A percentile compares a stretch with the other conserved stretches of the same genome.
Conservation (phyloP, 2,888 invertebrate species). For the Lymantria monacha region DNA sequence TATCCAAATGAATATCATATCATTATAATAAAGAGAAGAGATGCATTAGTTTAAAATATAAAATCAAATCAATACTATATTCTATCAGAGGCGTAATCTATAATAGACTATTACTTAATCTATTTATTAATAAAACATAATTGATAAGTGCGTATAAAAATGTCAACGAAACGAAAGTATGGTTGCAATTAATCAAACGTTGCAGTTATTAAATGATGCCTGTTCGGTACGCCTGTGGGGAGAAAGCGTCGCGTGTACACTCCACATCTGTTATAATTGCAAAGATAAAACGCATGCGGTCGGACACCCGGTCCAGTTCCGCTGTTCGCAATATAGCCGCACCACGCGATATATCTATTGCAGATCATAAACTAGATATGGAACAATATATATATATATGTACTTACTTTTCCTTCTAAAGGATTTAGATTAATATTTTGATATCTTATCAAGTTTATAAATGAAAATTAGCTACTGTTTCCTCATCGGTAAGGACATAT, state of each 20-base stretch:
- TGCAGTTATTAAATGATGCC: neutral
- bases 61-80: no score
- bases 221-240: constrained; percentile 24
- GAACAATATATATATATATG: no score
- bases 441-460: no score
- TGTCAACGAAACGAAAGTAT: constrained; percentile 31
- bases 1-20: no score
- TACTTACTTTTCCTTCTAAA: no score
- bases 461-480: no score
- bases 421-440: no score
- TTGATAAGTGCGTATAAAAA: constrained; percentile 16
- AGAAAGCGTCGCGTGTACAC: constrained; percentile 46
- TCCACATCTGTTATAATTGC: constrained; percentile 39
- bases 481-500: no score
- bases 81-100: no score
- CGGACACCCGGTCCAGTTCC: constrained; percentile 22
- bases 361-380: constrained; percentile 4
- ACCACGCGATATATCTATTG: constrained; percentile 19
- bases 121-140: neutral
- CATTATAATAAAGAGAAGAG: no score
- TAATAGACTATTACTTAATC: no score
- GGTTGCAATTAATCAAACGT: constrained; percentile 35
- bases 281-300: constrained; percentile 38
- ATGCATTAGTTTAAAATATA: no score
- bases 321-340: constrained; percentile 17